Evolutionary conservation across 2,113 vertebrate species (phyloP), one percentile per base, ranked within the genome.

Genomic region (Hystrix brachyura): DNA sequence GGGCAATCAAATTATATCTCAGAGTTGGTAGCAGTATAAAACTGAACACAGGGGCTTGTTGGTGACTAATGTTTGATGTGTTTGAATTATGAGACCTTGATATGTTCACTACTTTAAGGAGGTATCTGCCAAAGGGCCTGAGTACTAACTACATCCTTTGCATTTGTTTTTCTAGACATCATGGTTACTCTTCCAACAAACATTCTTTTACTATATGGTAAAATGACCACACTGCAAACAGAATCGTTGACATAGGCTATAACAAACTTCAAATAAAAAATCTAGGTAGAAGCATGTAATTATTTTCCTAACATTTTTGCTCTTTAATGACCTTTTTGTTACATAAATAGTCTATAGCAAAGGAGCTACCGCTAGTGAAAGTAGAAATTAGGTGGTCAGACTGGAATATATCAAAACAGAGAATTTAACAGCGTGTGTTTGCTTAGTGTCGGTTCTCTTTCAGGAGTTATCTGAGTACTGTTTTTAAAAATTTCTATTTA

Each of bases 201-300:
- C 2, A 3, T n/a, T 82, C 65, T 93, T 48, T 90, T 21, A 60
- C 9, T 21, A 13, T 3, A 18, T n/a, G 46, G 32, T 48, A 18
- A 65, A 85, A 85, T 21, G 2, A 19, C 25, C 25, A 71, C 1
- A 10, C 5, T 80, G 25, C 51, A 90, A 34, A 86, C n/a, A 62
- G 60, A 88, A 71, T 57, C 8, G 15, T 34, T 38, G 38, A 23
- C n/a, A 65, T 1, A 51, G 13, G 19, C 18, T 23, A 29, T 60
- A 85, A 32, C n/a, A 87, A 69, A 90, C 21, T 53, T 92, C 80
- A 74, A 90, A 91, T 67, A 10, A 32, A 95, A 97, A 90, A 87
- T 32, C 27, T 82, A 81, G 60, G 19, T 53, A 82, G 53, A 60
- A 34, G 51, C 2, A 43, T 7, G 5, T 62, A 51, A 87, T 85